Evolutionary conservation across 2,888 invertebrate genomes (phyloP).

Genomic region (Amphipyra berbera): DNA sequence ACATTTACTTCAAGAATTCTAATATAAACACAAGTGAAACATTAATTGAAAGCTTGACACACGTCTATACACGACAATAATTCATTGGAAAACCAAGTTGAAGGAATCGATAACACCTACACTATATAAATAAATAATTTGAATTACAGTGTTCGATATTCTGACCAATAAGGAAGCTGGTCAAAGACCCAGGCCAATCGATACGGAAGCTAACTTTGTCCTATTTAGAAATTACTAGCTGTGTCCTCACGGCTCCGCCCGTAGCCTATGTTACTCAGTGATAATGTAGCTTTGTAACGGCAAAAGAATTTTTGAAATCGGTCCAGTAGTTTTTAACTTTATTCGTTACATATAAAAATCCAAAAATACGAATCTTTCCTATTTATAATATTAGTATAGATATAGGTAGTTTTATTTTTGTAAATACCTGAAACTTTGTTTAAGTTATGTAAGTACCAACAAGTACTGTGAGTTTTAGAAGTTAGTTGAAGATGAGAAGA

Average conservation of each 20-base stretch:
- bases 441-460: neutral
- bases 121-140: conserved; percentile 48
- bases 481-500: too few species aligned
- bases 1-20: too few species aligned
- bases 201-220: conserved; percentile 12
- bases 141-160: conserved; percentile 17
- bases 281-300: too few species aligned
- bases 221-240: conserved; percentile 3
- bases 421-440: conserved; percentile 4
- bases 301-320: too few species aligned
- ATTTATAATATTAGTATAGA: too few species aligned
- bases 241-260: too few species aligned
- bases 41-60: neutral
- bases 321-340: too few species aligned
- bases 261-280: too few species aligned
- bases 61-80: conserved; percentile 16
- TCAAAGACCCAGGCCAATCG: conserved; percentile 46
- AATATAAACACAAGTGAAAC: too few species aligned
- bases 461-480: too few species aligned
- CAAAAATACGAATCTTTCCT: too few species aligned
- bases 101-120: conserved; percentile 23
- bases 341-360: too few species aligned
- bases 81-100: conserved; percentile 7
- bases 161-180: conserved; percentile 27
- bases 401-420: conserved; percentile 1